Conservation (phyloP, 1,140 invertebrate genomes). For the Euura saliciscinereae region DNA sequence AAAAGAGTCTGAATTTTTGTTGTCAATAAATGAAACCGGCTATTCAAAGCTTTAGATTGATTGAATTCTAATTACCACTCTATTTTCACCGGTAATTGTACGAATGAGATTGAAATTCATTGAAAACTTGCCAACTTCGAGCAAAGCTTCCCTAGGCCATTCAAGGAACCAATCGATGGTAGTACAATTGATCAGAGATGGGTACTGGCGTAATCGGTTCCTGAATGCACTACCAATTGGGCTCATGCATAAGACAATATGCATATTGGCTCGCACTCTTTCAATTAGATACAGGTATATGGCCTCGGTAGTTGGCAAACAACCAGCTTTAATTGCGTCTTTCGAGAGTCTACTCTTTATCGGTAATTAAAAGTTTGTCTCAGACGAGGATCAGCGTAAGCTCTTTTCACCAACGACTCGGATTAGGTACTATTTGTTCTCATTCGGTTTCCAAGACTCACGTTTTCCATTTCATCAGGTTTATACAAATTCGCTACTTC, state of each 20-base stretch:
- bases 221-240: constrained; percentile 81
- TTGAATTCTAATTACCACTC: constrained; percentile 41
- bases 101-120: constrained; percentile 69
- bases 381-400: too few species aligned
- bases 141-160: constrained; percentile 84
- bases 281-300: constrained; percentile 79
- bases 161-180: constrained; percentile 90
- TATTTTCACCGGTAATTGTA: constrained; percentile 66
- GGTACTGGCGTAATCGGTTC: constrained; percentile 82
- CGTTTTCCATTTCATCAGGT: constrained; percentile 82
- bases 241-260: constrained; percentile 85
- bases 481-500: constrained; percentile 86
- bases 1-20: too few species aligned
- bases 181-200: constrained; percentile 82
- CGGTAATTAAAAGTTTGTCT: constrained; percentile 49
- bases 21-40: too few species aligned
- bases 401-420: too few species aligned
- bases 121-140: constrained; percentile 81
- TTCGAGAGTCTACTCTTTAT: constrained; percentile 73
- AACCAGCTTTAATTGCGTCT: constrained; percentile 68
- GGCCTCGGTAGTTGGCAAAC: constrained; percentile 69
- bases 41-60: too few species aligned
- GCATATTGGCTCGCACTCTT: constrained; percentile 76
- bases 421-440: too few species aligned
- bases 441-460: constrained; percentile 49